Evolutionary conservation across 2,113 vertebrate genomes (phyloP).

Genomic region (Phaethon lepturus): DNA sequence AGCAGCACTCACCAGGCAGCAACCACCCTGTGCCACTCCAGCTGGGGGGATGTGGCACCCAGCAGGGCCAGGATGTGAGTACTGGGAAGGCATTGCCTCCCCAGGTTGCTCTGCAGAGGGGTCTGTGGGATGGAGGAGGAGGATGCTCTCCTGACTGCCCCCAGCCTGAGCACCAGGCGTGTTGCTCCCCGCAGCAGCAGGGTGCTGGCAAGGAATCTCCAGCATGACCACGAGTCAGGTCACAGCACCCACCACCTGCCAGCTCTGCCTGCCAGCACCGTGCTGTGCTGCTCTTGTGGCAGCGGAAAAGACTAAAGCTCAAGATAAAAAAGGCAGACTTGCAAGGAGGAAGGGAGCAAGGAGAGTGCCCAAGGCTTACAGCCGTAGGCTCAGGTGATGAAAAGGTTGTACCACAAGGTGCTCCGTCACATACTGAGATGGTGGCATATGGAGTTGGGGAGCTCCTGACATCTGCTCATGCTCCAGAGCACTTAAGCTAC

Average conservation of each 20-base stretch:
- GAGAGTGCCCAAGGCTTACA: background rate
- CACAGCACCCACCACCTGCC: background rate
- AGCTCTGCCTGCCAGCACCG: background rate
- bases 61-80: background rate
- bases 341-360: background rate
- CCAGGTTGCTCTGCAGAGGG: background rate
- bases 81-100: background rate
- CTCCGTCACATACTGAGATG: background rate
- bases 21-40: background rate
- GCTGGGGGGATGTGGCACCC: too few species aligned
- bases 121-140: background rate
- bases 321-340: background rate
- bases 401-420: background rate
- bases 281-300: background rate
- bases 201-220: background rate
- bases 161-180: background rate
- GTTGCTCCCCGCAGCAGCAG: background rate
- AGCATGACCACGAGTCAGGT: background rate
- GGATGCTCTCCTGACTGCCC: background rate
- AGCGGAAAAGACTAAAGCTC: background rate
- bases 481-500: background rate
- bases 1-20: background rate
- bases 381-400: background rate
- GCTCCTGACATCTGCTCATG: background rate
- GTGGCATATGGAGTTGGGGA: background rate